These are phyloP conservation scores for Mus minutoides DNA, from an alignment of 2,797 vertebrate genomes.

Conservation along the genomic window DNA sequence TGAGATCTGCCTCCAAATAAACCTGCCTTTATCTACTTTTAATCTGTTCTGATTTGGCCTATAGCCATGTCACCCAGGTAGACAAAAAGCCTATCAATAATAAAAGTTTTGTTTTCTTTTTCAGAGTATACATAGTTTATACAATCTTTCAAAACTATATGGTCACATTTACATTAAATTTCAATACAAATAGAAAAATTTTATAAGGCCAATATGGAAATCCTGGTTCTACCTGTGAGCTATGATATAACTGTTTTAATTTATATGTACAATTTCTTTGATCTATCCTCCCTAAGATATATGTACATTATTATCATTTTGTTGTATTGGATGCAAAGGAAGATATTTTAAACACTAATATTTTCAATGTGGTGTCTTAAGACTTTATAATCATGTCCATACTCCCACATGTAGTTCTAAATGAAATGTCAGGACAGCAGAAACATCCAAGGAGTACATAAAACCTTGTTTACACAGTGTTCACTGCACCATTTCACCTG, in stretches of 20 bases:
- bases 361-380: constrained; percentile 47
- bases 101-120: constrained; percentile 35
- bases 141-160: background rate
- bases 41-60: background rate
- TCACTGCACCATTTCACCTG: background rate
- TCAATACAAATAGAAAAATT: background rate
- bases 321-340: background rate
- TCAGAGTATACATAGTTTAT: background rate
- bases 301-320: background rate
- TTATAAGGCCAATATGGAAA: constrained; percentile 1
- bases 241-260: background rate
- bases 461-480: background rate
- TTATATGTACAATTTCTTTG: background rate
- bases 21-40: background rate
- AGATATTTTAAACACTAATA: background rate
- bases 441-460: constrained; percentile 38
- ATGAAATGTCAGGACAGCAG: background rate
- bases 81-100: background rate
- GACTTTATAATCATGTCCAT: background rate
- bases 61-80: background rate
- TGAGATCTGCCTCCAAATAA: background rate
- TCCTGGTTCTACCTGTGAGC: background rate
- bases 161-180: background rate
- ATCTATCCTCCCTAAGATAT: background rate
- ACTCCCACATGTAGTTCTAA: background rate